Evolutionary conservation across 2,797 vertebrate genomes (phyloP).

Genomic region (Micropoecilia bifurca): DNA sequence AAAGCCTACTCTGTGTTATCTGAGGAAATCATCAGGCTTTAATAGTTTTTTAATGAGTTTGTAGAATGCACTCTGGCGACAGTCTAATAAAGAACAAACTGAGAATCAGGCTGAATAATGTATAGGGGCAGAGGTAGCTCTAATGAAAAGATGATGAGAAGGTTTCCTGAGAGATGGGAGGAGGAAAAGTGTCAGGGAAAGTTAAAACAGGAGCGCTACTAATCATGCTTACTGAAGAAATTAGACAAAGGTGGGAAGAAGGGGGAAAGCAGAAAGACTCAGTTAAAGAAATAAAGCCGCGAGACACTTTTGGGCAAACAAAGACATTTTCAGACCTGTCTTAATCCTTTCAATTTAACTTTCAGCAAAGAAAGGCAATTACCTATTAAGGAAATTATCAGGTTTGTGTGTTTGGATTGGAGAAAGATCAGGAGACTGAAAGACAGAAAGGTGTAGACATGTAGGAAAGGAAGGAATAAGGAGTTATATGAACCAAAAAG

Average conservation of each 20-base stretch:
- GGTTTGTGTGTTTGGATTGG: neutral
- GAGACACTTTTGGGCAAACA: slow-evolving; percentile 34
- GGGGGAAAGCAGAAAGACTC: slow-evolving; percentile 35
- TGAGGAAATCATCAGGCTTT: slow-evolving; percentile 73
- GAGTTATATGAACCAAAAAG: neutral
- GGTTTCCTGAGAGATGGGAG: slow-evolving; percentile 69
- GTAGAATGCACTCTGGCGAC: slow-evolving; percentile 77
- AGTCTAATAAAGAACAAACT: slow-evolving; percentile 78
- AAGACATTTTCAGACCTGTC: slow-evolving; percentile 43
- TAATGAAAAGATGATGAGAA: slow-evolving; percentile 84
- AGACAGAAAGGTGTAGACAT: neutral
- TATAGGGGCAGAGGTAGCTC: slow-evolving; percentile 75
- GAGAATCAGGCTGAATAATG: slow-evolving; percentile 81
- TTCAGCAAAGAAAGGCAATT: slow-evolving; percentile 1
- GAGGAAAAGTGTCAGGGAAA: slow-evolving; percentile 60
- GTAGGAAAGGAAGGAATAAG: neutral
- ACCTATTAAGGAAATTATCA: neutral
- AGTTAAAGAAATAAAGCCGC: slow-evolving; percentile 23
- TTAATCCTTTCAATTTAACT: slow-evolving; percentile 50
- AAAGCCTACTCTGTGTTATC: slow-evolving; percentile 51
- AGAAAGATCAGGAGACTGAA: neutral
- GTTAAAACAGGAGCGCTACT: slow-evolving; percentile 75
- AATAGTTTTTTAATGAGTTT: slow-evolving; percentile 85
- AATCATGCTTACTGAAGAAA: slow-evolving; percentile 76
- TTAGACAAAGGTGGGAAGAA: slow-evolving; percentile 64